Conservation (phyloP, 2,113 vertebrate genomes). For the Montifringilla adamsi region DNA sequence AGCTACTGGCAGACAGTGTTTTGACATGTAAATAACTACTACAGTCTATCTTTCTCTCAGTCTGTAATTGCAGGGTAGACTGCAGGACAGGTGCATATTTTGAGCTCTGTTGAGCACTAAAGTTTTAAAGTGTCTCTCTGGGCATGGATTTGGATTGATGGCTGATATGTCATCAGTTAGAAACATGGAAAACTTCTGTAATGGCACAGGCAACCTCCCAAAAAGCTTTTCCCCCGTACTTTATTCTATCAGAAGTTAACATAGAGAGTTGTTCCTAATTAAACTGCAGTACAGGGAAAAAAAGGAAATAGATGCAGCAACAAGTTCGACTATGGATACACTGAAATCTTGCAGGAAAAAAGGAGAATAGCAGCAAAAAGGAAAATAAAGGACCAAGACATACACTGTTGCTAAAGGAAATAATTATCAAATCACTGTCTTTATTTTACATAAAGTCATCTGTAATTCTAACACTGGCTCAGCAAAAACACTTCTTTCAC, state of each 20-base stretch:
- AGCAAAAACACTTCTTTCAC: not conserved
- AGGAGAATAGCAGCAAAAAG: not conserved
- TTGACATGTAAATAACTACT: slow-evolving; percentile 23
- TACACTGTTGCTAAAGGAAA: not conserved
- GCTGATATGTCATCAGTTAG: slow-evolving; percentile 5
- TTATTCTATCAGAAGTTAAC: not conserved
- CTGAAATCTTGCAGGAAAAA: not conserved
- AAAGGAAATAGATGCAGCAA: not conserved
- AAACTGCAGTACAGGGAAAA: not conserved
- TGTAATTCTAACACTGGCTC: not conserved
- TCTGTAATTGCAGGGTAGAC: slow-evolving; percentile 32
- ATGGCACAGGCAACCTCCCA: not conserved
- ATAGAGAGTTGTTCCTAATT: slow-evolving; percentile 18
- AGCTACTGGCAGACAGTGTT: slow-evolving; percentile 25
- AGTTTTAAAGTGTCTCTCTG: slow-evolving; percentile 67
- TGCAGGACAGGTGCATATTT: slow-evolving; percentile 70
- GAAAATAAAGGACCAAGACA: not conserved
- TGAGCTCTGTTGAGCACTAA: slow-evolving; percentile 70
- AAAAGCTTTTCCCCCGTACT: not conserved
- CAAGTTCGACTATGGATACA: not conserved
- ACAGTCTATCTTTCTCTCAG: not conserved
- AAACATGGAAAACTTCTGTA: slow-evolving; percentile 44
- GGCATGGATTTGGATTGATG: slow-evolving; percentile 51
- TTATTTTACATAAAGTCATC: not conserved
- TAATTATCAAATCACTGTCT: not conserved